These are phyloP conservation scores for Brachyopa scutellaris DNA, from an alignment of 2,888 invertebrate species.

Conservation along the genomic window DNA sequence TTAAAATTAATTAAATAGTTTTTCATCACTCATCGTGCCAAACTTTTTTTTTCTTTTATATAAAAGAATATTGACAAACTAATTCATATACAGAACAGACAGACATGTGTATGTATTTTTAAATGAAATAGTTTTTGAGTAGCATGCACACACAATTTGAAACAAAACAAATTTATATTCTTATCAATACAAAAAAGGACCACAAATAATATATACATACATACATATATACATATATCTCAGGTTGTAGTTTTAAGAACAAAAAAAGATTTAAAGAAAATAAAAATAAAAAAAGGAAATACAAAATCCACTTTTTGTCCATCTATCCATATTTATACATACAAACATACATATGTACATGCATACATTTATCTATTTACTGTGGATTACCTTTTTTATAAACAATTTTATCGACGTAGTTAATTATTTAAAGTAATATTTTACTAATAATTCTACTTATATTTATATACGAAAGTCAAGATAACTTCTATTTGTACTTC, in stretches of 20 bases:
- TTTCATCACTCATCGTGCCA: slow-evolving; percentile 51
- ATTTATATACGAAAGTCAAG: slow-evolving; percentile 45
- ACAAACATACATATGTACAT: neutral
- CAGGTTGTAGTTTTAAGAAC: slow-evolving; percentile 70
- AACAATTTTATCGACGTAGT: slow-evolving; percentile 62
- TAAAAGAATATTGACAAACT: neutral
- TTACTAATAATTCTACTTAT: slow-evolving; percentile 56
- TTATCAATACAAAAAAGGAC: slow-evolving; percentile 56
- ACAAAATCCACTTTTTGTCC: slow-evolving; percentile 56
- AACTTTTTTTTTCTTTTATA: slow-evolving; percentile 25
- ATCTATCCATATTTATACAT: slow-evolving; percentile 60
- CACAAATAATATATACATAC: slow-evolving; percentile 47
- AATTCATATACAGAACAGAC: slow-evolving; percentile 15
- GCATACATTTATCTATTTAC: slow-evolving; percentile 61
- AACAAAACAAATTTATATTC: slow-evolving; percentile 33
- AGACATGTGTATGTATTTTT: too few species aligned
- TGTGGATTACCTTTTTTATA: slow-evolving; percentile 64
- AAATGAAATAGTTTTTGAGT: slow-evolving; percentile 44
- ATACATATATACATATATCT: too few species aligned
- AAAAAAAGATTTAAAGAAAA: slow-evolving; percentile 52
- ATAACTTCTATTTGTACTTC: slow-evolving; percentile 66
- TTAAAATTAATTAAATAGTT: slow-evolving; percentile 27
- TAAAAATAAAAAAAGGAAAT: slow-evolving; percentile 44
- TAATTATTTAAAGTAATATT: slow-evolving; percentile 61
- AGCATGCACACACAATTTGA: slow-evolving; percentile 28